Percentiles rank a stretch among this genome's conserved stretches.
phyloP scores from a whole-genome alignment of 2,888 invertebrate genomes.

The Xylophagus ater region DNA sequence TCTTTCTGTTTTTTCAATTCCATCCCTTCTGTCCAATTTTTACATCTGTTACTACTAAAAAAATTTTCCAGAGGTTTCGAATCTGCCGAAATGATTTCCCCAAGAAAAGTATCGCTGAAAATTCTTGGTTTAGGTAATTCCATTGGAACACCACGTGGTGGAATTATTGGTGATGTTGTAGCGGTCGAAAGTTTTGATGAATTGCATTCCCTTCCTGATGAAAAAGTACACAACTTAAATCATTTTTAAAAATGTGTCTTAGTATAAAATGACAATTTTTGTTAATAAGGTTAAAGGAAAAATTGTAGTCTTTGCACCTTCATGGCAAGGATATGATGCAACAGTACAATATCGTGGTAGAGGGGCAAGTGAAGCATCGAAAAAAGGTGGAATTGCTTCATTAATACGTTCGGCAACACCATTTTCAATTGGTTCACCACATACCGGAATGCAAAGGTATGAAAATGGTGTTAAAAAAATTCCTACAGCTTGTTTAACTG shows the following conservation, averaged over 20 bases:
- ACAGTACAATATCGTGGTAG: constrained; percentile 53
- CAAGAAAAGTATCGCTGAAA: constrained; percentile 49
- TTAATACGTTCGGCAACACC: constrained; percentile 65
- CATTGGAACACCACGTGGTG: constrained; percentile 56
- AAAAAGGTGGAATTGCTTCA: constrained; percentile 63
- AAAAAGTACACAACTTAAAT: too few relatives aligned
- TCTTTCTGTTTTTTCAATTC: too few relatives aligned
- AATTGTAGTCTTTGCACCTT: constrained; percentile 66
- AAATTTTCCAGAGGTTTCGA: constrained; percentile 55
- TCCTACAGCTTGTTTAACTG: constrained; percentile 62
- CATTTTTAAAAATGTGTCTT: too few relatives aligned
- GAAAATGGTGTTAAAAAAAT: constrained; percentile 48
- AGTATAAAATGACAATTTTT: too few relatives aligned
- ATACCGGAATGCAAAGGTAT: constrained; percentile 62
- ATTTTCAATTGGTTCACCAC: constrained; percentile 64
- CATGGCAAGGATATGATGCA: constrained; percentile 51
- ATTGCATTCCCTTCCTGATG: constrained; percentile 41
- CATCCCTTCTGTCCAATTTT: too few relatives aligned
- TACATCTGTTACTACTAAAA: too few relatives aligned
- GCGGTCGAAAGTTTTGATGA: constrained; percentile 59
- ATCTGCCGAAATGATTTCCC: constrained; percentile 50
- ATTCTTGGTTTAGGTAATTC: constrained; percentile 61
- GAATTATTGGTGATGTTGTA: constrained; percentile 61
- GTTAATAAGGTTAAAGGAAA: constrained; percentile 56
- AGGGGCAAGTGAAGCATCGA: constrained; percentile 58